Base-by-base conservation (phyloP, 2,888 invertebrate species). In the Laothoe populi region DNA sequence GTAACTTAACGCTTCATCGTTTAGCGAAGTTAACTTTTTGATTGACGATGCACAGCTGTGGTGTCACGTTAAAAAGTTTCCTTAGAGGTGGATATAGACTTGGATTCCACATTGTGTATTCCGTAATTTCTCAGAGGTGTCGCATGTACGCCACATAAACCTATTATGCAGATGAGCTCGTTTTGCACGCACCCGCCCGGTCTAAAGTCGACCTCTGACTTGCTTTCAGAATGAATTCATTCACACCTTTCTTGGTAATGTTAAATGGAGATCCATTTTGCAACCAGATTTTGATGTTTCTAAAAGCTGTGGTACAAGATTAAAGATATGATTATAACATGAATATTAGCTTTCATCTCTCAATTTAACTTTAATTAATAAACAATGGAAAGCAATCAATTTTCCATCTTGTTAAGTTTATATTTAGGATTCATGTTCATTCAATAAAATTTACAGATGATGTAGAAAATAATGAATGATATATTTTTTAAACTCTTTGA, bases 101-200 rank as follows among this genome's bases (percentile, higher is more conserved):
- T 58, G 16, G 31, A 19, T 21, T 31, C 45, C 31, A 13, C 44
- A 44, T 59, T 59, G 42, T 49, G 61, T 26, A 40, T 38, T 42
- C 16, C 53, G 16, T 49, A 49, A 61, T 53, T 53, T 42, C 53
- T 61, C 53, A 61, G 53, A 53, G 44, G 53, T 61, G 60, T 60
- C 60, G 26, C 24, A 24, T 40, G 11, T 40, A 31, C 21, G 19
- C 35, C 35, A 35, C 53, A 53, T 61, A 61, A 61, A 49, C 40
- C 61, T 53, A 53, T 61, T 61, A 61, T 61, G 61, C 26, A 61
- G 61, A 61, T 61, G 49, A 57, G 42, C 38, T 42, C 53, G 24
- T 61, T 42, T 48, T 16, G 13, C 61, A 19, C 53, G 38, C 42
- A 53, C 53, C 61, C 49, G 35, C 26, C 4, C 16, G 16, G 45